A percentile compares a stretch with the other conserved stretches of the same genome.
phyloP scores from a whole-genome alignment of 2,888 invertebrate genomes.

The Callyntrura guangdongensis region DNA sequence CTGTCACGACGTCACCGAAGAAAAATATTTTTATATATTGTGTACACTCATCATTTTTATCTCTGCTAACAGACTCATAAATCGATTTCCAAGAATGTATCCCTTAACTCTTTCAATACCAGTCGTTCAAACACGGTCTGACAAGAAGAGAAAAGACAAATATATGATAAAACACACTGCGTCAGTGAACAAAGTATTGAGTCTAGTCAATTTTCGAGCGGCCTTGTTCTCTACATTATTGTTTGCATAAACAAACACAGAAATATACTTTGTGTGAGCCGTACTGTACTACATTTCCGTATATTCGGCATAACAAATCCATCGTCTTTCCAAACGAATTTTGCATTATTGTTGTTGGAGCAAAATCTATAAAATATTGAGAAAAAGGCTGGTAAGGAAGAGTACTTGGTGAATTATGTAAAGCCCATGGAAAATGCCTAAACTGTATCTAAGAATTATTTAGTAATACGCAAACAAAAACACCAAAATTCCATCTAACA shows the following conservation, averaged over 20 bases:
- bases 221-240: background rate
- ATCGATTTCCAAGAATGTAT: constrained; percentile 55
- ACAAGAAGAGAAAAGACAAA: constrained; percentile 51
- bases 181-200: constrained; percentile 20
- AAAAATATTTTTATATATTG: constrained; percentile 18
- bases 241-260: constrained; percentile 26
- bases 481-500: too few species aligned
- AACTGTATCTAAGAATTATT: too few species aligned
- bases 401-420: too few species aligned
- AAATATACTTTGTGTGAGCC: too few species aligned
- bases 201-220: constrained; percentile 1
- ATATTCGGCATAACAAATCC: too few species aligned
- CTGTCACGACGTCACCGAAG: constrained; percentile 10
- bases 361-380: too few species aligned
- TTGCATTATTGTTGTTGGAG: too few species aligned
- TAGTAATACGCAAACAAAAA: too few species aligned
- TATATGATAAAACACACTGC: background rate
- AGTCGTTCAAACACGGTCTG: constrained; percentile 33
- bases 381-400: too few species aligned
- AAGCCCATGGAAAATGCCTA: too few species aligned
- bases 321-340: too few species aligned
- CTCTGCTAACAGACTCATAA: constrained; percentile 20
- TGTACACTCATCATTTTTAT: constrained; percentile 41
- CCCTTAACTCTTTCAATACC: constrained; percentile 13
- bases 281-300: too few species aligned